Base-by-base conservation (phyloP, 2,888 invertebrate species). In the Drosophila neotestacea region DNA sequence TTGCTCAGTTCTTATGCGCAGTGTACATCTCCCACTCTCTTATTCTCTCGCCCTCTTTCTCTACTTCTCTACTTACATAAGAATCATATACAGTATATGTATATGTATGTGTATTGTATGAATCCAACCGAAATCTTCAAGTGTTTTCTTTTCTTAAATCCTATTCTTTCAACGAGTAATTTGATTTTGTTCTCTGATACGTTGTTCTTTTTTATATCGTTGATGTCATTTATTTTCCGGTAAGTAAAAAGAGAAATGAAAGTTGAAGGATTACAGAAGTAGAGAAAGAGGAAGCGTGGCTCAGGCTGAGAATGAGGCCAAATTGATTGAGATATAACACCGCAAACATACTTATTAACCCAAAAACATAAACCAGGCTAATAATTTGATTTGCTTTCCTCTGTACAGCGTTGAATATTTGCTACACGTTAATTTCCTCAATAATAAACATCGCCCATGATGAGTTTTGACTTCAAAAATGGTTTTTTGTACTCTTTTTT, bases 401-500 rank as follows among this genome's bases (percentile, higher is more conserved):
- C 73, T 76, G 76, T 76, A 76, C 73, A 73, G 76, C 76, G 77
- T 75, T 75, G 54, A 74, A 71, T 69, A 71, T 71, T 75, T 75
- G 70, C 50, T 47, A 65, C 27, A 59, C 46, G 54, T 63, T 63
- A 48, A 52, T 75, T 76, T 77, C 46, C 68, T 72, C 77, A 77
- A 77, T 73, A 77, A 77, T 76, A 76, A 77, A 77, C 77, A 77
- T 77, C 73, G 65, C 70, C 73, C 70, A 73, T 70, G 77, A 77
- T 76, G 77, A 76, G 73, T 73, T 76, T 77, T 70, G 59, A 77
- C 65, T 73, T 77, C 59, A 61, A 70, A 70, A 73, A 70, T 77
- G 59, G 71, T 79, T 77, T 78, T 73, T 78, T 68, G 46, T 62
- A 68, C 65, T 70, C 59, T 74, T 72, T 77, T 77, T 77, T 77